These are phyloP conservation scores for Axis porcinus DNA, from an alignment of 2,113 vertebrate species.

Conservation along the genomic window DNA sequence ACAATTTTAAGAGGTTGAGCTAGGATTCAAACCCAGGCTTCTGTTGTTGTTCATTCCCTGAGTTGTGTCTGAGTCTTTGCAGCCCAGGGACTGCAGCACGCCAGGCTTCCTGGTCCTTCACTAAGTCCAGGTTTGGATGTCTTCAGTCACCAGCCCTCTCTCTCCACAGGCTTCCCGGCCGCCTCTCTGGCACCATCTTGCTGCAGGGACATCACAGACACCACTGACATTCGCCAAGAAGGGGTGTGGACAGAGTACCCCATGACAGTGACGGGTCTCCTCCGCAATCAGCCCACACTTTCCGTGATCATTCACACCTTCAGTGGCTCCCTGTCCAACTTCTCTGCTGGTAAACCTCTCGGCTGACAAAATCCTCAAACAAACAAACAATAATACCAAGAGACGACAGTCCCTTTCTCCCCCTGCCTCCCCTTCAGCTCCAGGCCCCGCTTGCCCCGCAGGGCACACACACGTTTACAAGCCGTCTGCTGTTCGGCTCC, in stretches of 20 bases:
- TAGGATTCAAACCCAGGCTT: neutral
- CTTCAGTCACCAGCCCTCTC: neutral
- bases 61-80: neutral
- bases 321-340: neutral
- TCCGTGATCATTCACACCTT: fast-evolving
- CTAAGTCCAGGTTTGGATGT: neutral
- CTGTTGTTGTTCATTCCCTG: neutral
- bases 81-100: fast-evolving
- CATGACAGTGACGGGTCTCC: fast-evolving
- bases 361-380: neutral
- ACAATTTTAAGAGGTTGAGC: neutral
- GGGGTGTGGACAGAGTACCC: fast-evolving
- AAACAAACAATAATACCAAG: neutral
- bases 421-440: fast-evolving
- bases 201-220: fast-evolving
- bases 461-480: fast-evolving
- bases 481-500: too few relatives aligned
- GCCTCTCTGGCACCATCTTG: fast-evolving
- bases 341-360: neutral
- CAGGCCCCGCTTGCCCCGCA: fast-evolving
- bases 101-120: neutral
- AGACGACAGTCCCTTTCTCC: neutral
- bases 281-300: neutral
- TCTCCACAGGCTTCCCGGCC: fast-evolving
- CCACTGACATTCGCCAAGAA: neutral